phyloP scores from a whole-genome alignment of 2,888 invertebrate genomes.

The Lepetodrilus schrolli region DNA sequence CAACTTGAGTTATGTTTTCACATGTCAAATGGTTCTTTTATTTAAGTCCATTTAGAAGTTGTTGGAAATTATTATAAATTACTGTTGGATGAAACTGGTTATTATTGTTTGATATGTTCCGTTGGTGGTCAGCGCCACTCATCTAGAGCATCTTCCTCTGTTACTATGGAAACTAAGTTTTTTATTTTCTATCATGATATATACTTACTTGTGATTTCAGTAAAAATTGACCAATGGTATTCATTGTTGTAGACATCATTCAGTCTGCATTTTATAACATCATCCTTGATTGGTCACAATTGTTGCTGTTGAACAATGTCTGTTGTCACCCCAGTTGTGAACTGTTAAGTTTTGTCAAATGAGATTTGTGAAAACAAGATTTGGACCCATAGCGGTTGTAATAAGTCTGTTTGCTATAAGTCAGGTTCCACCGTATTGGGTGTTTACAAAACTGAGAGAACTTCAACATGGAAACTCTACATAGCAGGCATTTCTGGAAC shows the following conservation, averaged over 20 bases:
- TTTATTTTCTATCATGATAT: slow-evolving; percentile 3
- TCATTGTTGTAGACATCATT: slow-evolving; percentile 1
- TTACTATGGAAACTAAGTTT: slow-evolving; percentile 5
- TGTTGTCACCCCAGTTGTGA: slow-evolving; percentile 20
- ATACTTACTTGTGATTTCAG: background rate
- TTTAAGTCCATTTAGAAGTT: slow-evolving; percentile 25
- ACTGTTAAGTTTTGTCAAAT: slow-evolving; percentile 20
- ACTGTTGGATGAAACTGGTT: slow-evolving; percentile 5
- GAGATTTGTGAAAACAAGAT: slow-evolving; percentile 12
- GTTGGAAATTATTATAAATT: slow-evolving; percentile 11
- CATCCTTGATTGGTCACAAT: slow-evolving; percentile 19
- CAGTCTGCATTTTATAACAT: slow-evolving; percentile 7
- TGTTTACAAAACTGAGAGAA: too few relatives aligned
- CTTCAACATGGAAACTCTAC: too few relatives aligned
- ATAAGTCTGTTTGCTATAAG: too few relatives aligned
- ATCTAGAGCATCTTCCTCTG: slow-evolving; percentile 8
- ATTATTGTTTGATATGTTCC: slow-evolving; percentile 21
- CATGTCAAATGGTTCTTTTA: slow-evolving; percentile 20
- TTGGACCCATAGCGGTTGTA: too few relatives aligned
- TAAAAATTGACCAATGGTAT: slow-evolving; percentile 22
- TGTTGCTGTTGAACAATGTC: slow-evolving; percentile 25
- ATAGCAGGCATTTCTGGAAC: too few relatives aligned
- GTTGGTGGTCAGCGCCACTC: background rate
- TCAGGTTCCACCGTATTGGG: too few relatives aligned
- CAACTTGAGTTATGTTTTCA: background rate